phyloP scores from a whole-genome alignment of 2,888 invertebrate species.

The Lasioglossum vierecki region DNA sequence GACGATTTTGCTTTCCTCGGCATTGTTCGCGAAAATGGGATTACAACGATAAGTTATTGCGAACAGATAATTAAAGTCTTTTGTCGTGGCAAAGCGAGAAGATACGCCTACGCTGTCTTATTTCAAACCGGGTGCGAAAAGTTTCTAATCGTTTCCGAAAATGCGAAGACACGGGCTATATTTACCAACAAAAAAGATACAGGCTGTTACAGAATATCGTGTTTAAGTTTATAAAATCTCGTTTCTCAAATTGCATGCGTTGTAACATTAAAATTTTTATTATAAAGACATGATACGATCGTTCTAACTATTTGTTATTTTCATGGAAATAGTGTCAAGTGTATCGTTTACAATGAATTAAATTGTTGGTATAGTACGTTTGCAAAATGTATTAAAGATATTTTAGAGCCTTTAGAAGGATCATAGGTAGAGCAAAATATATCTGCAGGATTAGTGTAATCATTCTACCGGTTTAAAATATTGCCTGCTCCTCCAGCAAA shows the following conservation, averaged over 20 bases:
- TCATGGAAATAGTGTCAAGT: background rate
- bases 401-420: background rate
- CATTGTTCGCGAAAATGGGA: conserved; percentile 75
- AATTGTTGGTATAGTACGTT: background rate
- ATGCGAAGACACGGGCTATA: background rate
- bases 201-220: background rate
- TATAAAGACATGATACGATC: background rate
- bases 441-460: background rate
- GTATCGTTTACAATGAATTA: no score
- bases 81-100: conserved; percentile 60
- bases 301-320: background rate
- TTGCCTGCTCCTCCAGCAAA: background rate
- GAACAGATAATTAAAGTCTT: conserved; percentile 70
- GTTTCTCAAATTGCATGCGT: background rate
- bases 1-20: conserved; percentile 53
- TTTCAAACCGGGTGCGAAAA: background rate
- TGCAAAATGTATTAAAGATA: background rate
- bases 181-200: background rate
- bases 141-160: background rate
- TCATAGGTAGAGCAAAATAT: background rate
- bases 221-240: background rate
- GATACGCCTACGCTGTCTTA: conserved; percentile 13
- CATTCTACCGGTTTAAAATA: background rate
- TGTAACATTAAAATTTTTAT: background rate
- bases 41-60: conserved; percentile 73